Percentiles rank a stretch among this genome's conserved stretches.
Conservation (phyloP, 1,140 invertebrate genomes). For the Eumeta japonica region DNA sequence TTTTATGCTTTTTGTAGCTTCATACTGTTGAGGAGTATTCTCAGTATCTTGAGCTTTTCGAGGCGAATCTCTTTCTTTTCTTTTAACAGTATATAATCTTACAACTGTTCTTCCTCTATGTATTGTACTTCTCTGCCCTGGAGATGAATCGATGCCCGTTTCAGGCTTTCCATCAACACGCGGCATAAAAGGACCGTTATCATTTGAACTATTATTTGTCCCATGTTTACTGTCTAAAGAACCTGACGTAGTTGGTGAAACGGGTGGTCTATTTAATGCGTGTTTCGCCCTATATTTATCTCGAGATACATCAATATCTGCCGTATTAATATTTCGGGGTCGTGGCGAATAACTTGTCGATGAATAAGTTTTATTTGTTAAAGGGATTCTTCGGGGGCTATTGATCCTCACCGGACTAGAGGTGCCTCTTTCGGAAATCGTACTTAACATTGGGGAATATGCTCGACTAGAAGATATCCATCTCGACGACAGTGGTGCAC, state of each 20-base stretch:
- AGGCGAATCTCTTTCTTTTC: conserved; percentile 58
- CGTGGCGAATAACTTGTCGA: conserved; percentile 55
- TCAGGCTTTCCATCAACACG: conserved; percentile 41
- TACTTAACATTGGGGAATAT: conserved; percentile 72
- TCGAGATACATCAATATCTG: conserved; percentile 77
- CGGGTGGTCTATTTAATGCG: conserved; percentile 8
- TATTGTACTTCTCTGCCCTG: conserved; percentile 59
- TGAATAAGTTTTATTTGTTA: conserved; percentile 31
- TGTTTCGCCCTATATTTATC: conserved; percentile 57
- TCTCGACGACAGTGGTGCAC: conserved; percentile 33
- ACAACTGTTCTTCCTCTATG: conserved; percentile 70
- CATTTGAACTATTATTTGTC: conserved; percentile 12
- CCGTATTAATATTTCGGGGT: conserved; percentile 72
- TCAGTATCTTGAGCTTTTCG: conserved; percentile 26
- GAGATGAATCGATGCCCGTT: conserved; percentile 41
- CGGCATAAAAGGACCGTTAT: conserved; percentile 34
- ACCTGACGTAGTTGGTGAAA: conserved; percentile 13
- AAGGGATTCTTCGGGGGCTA: conserved; percentile 38
- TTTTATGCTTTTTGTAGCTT: conserved; percentile 6
- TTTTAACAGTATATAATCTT: conserved; percentile 64
- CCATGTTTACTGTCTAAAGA: conserved; percentile 11
- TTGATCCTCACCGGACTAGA: conserved; percentile 42
- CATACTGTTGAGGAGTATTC: too few relatives aligned
- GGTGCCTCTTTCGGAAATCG: conserved; percentile 66
- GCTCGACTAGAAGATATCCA: conserved; percentile 42